These are phyloP conservation scores for Cerastoderma edule DNA, from an alignment of 2,888 invertebrate genomes.

Conservation along the genomic window DNA sequence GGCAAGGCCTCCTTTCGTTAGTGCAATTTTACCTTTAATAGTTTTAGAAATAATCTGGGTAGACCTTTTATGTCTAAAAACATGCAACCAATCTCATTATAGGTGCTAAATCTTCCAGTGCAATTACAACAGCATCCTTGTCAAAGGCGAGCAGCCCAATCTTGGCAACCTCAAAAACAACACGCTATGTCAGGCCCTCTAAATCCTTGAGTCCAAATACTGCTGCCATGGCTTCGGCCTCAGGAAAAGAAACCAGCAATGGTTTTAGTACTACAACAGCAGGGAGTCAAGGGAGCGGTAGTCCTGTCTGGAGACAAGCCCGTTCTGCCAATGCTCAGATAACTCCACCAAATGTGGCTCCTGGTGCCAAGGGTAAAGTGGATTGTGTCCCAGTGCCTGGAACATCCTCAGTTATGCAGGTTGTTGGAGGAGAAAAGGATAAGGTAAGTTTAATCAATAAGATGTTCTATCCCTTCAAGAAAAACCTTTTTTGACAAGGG, in stretches of 20 bases:
- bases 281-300: slow-evolving; percentile 41
- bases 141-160: slow-evolving; percentile 39
- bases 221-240: neutral
- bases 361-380: slow-evolving; percentile 72
- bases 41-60: neutral
- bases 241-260: slow-evolving; percentile 6
- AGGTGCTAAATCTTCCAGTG: slow-evolving; percentile 26
- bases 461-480: neutral
- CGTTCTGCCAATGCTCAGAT: slow-evolving; percentile 79
- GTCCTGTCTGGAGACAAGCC: slow-evolving; percentile 86
- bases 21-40: neutral
- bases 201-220: slow-evolving; percentile 44
- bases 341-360: slow-evolving; percentile 84
- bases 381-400: neutral
- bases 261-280: slow-evolving; percentile 9
- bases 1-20: too few species aligned
- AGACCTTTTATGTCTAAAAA: neutral
- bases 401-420: neutral
- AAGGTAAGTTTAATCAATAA: slow-evolving; percentile 85
- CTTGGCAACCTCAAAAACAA: slow-evolving; percentile 47
- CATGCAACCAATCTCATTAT: too few species aligned
- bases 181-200: slow-evolving; percentile 50
- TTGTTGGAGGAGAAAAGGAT: slow-evolving; percentile 79
- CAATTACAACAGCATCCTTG: slow-evolving; percentile 17
- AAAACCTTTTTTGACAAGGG: too few species aligned